phyloP scores from a whole-genome alignment of 2,113 vertebrate species.

The Platycercus adscitus region DNA sequence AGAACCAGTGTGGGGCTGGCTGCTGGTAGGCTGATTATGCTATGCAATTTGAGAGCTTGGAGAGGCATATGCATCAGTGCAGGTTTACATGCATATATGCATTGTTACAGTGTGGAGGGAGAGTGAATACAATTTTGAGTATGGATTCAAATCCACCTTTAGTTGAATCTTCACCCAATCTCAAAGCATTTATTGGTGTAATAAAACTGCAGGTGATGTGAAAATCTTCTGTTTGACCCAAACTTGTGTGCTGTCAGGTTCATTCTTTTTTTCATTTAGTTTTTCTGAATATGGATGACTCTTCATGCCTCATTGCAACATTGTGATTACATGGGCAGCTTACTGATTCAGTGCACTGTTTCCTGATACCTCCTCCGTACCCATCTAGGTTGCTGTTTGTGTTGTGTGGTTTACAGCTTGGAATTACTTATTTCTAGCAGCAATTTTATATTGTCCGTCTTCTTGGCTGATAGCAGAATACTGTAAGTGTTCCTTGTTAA shows the following conservation, averaged over 20 bases:
- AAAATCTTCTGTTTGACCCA: neutral
- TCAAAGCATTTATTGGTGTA: neutral
- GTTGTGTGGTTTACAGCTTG: neutral
- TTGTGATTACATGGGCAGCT: neutral
- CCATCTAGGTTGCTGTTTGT: neutral
- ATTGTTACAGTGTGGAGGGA: neutral
- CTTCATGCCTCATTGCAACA: neutral
- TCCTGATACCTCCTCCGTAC: neutral
- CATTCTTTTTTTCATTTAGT: neutral
- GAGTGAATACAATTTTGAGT: neutral
- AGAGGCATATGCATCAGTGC: fast-evolving
- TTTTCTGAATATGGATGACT: neutral
- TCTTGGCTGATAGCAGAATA: neutral
- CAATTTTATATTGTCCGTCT: neutral
- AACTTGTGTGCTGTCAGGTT: neutral
- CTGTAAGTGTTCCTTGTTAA: neutral
- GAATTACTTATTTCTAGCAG: neutral
- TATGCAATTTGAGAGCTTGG: neutral
- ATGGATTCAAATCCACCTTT: neutral
- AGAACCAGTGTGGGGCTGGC: neutral
- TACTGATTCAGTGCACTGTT: neutral
- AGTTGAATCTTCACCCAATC: neutral
- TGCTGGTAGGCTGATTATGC: neutral
- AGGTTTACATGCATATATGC: fast-evolving
- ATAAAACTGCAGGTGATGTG: neutral